Evolutionary conservation across 2,888 invertebrate species (phyloP), one percentile per base, ranked within the genome.

Genomic region (Hyposoter didymator): DNA sequence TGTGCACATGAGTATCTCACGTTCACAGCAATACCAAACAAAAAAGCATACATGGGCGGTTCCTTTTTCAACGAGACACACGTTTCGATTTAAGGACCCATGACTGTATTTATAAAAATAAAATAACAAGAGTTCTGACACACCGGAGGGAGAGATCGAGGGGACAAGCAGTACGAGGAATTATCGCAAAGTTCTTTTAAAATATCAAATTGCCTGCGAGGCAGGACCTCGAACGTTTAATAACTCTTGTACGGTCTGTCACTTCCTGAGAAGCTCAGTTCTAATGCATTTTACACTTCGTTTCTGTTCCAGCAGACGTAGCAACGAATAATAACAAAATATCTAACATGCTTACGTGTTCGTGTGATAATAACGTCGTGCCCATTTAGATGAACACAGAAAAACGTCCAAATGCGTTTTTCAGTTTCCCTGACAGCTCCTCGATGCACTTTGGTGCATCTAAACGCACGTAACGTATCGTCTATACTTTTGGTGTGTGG

Each of bases 401-500:
- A 81, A 74, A 55, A 43, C 19, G 39, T 62, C 10, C 39, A 72
- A 64, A 19, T 8, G 8, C 45, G 47, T 49, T 39, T 7, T 72
- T 32, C 6, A 67, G 64, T 45, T 55, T 6, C 22, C 22, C 32
- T 47, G 47, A 49, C 19, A 32, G 32, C 32, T 70, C 3, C n/a
- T n/a, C 35, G 32, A 47, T 52, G 17, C 49, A 49, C 32, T 49
- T 45, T 8, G 5, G 2, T 80, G 7, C 52, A 52, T 35, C 64
- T 14, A 49, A 28, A 28, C 12, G 39, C 14, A 72, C 19, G 17
- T 19, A 52, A 14, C 14, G 39, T 5, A 22, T 10, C 52, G 14
- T 55, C 55, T 35, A 45, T 70, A 72, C 70, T 79, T 47, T 22
- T 35, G 70, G 76, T 81, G 78, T 78, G 69, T 59, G 81, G 84